phyloP scores from a whole-genome alignment of 2,888 invertebrate species.

The Drosophila setosimentum region DNA sequence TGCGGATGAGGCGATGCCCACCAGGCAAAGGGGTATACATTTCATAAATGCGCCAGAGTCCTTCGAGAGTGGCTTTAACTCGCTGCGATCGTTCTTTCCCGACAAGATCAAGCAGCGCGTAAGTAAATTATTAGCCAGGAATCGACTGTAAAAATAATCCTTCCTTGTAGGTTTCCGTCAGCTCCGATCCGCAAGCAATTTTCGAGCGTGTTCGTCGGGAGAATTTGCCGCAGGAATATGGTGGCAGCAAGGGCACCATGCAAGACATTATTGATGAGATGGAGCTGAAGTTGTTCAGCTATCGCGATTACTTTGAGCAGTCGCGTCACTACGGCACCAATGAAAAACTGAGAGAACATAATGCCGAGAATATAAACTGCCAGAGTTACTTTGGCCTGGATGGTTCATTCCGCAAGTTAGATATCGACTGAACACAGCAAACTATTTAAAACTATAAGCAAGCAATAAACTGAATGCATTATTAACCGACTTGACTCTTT shows the following conservation, averaged over 20 bases:
- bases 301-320: slow-evolving; percentile 80
- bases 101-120: slow-evolving; percentile 88
- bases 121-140: slow-evolving; percentile 63
- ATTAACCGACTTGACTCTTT: background rate
- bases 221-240: slow-evolving; percentile 88
- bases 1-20: slow-evolving; percentile 88
- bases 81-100: slow-evolving; percentile 88
- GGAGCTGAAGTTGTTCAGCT: slow-evolving; percentile 77
- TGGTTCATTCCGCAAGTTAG: slow-evolving; percentile 49
- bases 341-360: slow-evolving; percentile 75
- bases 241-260: slow-evolving; percentile 87
- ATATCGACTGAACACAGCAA: slow-evolving; percentile 41
- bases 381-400: slow-evolving; percentile 49
- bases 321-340: slow-evolving; percentile 78
- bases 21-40: slow-evolving; percentile 87
- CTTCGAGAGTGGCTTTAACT: slow-evolving; percentile 87
- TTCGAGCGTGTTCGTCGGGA: slow-evolving; percentile 87
- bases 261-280: slow-evolving; percentile 79
- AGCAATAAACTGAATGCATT: slow-evolving; percentile 27
- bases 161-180: slow-evolving; percentile 86
- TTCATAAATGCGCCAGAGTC: slow-evolving; percentile 87
- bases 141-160: background rate
- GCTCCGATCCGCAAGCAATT: slow-evolving; percentile 87
- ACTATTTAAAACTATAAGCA: slow-evolving; percentile 6
- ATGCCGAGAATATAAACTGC: background rate